Conservation (phyloP, 1,140 invertebrate species). For the Halotydeus destructor region DNA sequence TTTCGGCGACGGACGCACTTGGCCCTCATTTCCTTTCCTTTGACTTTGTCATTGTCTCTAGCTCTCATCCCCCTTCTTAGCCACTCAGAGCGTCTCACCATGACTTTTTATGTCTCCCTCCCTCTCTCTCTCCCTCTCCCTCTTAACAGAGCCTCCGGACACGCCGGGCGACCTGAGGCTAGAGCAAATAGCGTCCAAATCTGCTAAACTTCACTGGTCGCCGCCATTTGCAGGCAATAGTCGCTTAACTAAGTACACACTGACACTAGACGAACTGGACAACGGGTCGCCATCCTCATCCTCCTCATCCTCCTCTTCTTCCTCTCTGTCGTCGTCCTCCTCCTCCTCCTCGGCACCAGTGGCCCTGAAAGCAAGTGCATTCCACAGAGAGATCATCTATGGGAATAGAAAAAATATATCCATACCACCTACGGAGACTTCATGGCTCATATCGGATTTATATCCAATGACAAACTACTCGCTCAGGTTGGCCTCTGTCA, state of each 20-base stretch:
- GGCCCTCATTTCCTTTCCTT: background rate
- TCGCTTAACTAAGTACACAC: slow-evolving; percentile 1
- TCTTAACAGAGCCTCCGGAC: slow-evolving; percentile 1
- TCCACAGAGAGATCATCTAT: no score
- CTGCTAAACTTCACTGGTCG: background rate
- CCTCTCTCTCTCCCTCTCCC: slow-evolving; percentile 3
- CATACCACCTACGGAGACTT: slow-evolving; percentile 47
- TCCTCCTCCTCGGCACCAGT: no score
- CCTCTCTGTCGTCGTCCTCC: no score
- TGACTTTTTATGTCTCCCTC: background rate
- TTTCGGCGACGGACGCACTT: no score
- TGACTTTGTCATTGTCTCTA: background rate
- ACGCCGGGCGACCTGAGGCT: background rate
- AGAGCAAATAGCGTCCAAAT: background rate
- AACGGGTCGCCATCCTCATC: no score
- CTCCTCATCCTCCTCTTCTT: no score
- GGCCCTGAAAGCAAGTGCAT: no score
- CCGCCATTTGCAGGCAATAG: slow-evolving; percentile 2
- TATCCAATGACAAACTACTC: slow-evolving; percentile 76
- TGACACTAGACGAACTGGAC: no score
- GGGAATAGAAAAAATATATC: slow-evolving; percentile 15
- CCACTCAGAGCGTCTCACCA: background rate
- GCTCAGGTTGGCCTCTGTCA: slow-evolving; percentile 83
- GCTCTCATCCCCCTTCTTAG: background rate
- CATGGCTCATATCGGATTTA: slow-evolving; percentile 50